These are phyloP conservation scores for Oceanites oceanicus DNA, from an alignment of 2,113 vertebrate species.

Conservation along the genomic window DNA sequence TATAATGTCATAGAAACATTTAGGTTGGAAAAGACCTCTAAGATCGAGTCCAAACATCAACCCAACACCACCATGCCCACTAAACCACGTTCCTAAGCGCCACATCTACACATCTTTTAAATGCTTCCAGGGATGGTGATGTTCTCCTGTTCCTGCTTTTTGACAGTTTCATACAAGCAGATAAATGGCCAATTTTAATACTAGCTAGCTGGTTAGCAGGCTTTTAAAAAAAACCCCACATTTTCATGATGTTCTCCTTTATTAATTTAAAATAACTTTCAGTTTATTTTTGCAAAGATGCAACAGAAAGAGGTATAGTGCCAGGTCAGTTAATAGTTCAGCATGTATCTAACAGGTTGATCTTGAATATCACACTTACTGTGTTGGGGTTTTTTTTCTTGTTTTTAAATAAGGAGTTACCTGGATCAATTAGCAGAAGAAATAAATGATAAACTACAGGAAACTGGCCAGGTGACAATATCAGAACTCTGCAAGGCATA, in stretches of 20 bases:
- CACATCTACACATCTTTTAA: no score
- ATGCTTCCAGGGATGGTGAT: no score
- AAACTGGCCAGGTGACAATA: constrained; percentile 89
- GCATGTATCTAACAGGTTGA: neutral
- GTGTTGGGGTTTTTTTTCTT: neutral
- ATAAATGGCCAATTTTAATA: neutral
- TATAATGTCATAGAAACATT: neutral
- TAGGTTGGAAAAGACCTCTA: no score
- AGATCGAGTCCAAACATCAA: no score
- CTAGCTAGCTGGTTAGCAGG: neutral
- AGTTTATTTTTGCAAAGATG: neutral
- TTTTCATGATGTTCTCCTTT: neutral
- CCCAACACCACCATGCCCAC: no score
- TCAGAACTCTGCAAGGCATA: constrained; percentile 92
- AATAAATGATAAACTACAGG: constrained; percentile 94
- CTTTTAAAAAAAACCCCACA: neutral
- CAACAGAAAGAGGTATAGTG: neutral
- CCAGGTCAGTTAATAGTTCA: neutral
- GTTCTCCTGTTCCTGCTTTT: neutral
- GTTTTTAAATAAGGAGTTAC: constrained; percentile 77
- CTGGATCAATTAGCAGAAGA: constrained; percentile 92
- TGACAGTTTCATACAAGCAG: neutral
- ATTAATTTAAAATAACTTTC: neutral
- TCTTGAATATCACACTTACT: neutral
- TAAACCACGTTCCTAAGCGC: no score